A percentile compares a stretch with the other conserved stretches of the same genome.
These are phyloP conservation scores for Gymnopithys bicolor DNA, from an alignment of 2,797 vertebrate species.

Conservation along the genomic window DNA sequence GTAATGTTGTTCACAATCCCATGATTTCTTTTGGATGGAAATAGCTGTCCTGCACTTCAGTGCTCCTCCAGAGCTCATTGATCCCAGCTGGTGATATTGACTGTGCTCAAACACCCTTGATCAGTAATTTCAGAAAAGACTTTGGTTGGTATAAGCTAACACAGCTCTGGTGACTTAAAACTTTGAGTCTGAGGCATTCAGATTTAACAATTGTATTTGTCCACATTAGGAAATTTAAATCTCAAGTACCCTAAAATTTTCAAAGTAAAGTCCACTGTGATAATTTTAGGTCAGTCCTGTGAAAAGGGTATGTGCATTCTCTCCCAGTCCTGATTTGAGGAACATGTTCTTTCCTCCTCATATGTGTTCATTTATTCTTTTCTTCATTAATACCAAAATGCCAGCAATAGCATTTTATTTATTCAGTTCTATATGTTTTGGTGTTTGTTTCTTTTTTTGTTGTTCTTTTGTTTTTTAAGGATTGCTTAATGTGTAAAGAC, in stretches of 20 bases:
- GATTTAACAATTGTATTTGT: neutral
- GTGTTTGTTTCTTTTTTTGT: no score
- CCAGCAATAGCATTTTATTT: neutral
- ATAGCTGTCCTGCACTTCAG: neutral
- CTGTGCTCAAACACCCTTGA: neutral
- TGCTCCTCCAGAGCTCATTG: neutral
- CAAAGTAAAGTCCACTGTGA: neutral
- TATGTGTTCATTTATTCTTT: fast-evolving
- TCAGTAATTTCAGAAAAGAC: neutral
- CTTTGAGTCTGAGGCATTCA: neutral
- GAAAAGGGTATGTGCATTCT: neutral
- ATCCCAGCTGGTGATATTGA: neutral
- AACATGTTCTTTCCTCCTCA: neutral
- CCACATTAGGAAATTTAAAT: neutral
- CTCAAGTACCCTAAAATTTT: neutral
- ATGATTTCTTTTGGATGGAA: neutral
- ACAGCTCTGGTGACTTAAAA: neutral
- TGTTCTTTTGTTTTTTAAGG: neutral
- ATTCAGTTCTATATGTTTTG: neutral
- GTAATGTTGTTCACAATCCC: neutral
- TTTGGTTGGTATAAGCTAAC: neutral
- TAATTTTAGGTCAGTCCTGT: neutral
- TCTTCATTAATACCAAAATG: neutral
- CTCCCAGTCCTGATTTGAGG: neutral
- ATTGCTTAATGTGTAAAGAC: neutral